Evolutionary conservation across 2,888 invertebrate genomes (phyloP).

Genomic region (Rotaria magnacalcarata): DNA sequence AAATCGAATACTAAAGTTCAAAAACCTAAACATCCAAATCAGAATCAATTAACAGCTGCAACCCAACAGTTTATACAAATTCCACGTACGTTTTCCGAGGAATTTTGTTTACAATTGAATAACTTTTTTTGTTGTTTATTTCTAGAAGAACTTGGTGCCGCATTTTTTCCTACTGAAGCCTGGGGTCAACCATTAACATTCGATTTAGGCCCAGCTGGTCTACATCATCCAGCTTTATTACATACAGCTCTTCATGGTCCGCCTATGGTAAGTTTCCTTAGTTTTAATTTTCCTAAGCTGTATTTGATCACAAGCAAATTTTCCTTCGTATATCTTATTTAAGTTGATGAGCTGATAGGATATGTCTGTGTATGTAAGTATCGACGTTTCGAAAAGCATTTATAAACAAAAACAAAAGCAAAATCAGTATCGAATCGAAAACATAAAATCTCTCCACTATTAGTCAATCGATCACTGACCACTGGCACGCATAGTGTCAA

Average conservation of each 20-base stretch:
- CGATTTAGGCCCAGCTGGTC: constrained; percentile 42
- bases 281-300: neutral
- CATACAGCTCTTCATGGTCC: constrained; percentile 1
- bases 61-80: constrained; percentile 34
- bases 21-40: constrained; percentile 65
- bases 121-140: neutral
- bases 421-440: constrained; percentile 6
- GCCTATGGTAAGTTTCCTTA: neutral
- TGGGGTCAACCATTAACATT: constrained; percentile 45
- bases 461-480: constrained; percentile 26
- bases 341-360: constrained; percentile 13
- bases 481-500: constrained; percentile 17
- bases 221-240: constrained; percentile 37
- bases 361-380: neutral
- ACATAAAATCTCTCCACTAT: neutral
- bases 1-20: constrained; percentile 99
- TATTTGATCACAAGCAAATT: neutral
- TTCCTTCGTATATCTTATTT: constrained; percentile 18
- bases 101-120: no score
- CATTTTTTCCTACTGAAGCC: constrained; percentile 41
- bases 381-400: neutral
- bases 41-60: constrained; percentile 7
- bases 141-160: constrained; percentile 40
- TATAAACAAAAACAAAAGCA: neutral
- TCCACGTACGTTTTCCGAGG: constrained; percentile 35